phyloP scores from a whole-genome alignment of 2,113 vertebrate species.

The Dasyurus viverrinus region DNA sequence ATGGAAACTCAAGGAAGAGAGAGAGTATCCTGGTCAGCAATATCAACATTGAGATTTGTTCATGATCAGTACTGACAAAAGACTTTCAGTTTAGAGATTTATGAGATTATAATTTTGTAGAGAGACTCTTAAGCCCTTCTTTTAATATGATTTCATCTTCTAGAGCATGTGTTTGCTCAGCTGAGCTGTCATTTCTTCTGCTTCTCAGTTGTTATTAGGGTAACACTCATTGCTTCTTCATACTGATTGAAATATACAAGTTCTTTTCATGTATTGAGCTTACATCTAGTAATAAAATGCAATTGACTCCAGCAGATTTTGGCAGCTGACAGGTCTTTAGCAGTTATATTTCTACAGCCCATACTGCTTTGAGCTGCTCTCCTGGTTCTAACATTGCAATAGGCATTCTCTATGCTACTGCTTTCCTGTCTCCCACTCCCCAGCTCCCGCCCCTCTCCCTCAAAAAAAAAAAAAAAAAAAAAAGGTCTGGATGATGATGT shows the following conservation, averaged over 20 bases:
- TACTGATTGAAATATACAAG: background rate
- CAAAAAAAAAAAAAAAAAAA: background rate
- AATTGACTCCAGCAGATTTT: slow-evolving; percentile 54
- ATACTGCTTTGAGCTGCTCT: slow-evolving; percentile 50
- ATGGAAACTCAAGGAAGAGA: background rate
- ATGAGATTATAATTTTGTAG: background rate
- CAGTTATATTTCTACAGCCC: slow-evolving; percentile 48
- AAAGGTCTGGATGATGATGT: background rate
- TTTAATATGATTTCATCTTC: background rate
- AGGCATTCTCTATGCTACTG: background rate
- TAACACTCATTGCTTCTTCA: background rate
- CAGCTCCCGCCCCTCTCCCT: background rate
- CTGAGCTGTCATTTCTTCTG: background rate
- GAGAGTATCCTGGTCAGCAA: background rate
- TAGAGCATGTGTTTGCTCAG: background rate
- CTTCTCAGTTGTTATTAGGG: background rate
- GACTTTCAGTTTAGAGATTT: background rate
- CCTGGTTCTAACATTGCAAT: background rate
- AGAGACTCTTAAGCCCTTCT: background rate
- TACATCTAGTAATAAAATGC: slow-evolving; percentile 14
- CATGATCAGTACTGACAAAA: background rate
- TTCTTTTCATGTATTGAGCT: background rate
- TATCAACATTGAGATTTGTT: background rate
- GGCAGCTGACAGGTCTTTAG: slow-evolving; percentile 32
- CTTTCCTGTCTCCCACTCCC: too few species aligned